These are phyloP conservation scores for Noctuana brunneofusca DNA, from an alignment of 2,888 invertebrate species.

Conservation along the genomic window DNA sequence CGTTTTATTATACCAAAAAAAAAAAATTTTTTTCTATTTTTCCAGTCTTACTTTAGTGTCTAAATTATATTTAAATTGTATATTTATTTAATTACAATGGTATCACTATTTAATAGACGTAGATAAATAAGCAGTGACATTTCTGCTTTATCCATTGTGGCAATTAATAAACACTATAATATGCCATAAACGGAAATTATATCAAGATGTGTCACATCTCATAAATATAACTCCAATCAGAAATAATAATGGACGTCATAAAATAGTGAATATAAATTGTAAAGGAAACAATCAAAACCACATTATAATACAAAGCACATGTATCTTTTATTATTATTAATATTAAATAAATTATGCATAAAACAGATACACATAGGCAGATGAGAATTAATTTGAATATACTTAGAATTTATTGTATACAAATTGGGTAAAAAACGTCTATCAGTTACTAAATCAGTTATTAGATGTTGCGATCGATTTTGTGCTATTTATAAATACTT, in stretches of 20 bases:
- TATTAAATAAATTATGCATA: neutral
- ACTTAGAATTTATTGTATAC: neutral
- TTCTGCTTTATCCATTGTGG: no score
- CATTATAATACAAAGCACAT: no score
- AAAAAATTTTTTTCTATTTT: no score
- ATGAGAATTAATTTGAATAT: neutral
- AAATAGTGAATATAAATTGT: neutral
- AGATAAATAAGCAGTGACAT: no score
- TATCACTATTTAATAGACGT: no score
- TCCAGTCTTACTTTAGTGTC: no score
- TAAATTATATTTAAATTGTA: no score
- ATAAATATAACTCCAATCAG: neutral
- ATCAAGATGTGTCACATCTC: neutral
- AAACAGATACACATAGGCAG: neutral
- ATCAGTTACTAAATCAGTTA: neutral
- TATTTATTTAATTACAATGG: no score
- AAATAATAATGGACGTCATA: conserved; percentile 3
- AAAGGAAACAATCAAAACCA: neutral
- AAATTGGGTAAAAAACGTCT: neutral
- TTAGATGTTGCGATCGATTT: neutral
- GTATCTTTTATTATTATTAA: neutral
- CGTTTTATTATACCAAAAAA: no score
- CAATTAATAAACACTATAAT: no score
- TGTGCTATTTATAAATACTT: neutral
- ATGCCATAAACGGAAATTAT: conserved; percentile 2